Percentiles rank a stretch among this genome's conserved stretches.
These are phyloP conservation scores for Amphipoea lucens DNA, from an alignment of 2,888 invertebrate genomes.

Conservation along the genomic window DNA sequence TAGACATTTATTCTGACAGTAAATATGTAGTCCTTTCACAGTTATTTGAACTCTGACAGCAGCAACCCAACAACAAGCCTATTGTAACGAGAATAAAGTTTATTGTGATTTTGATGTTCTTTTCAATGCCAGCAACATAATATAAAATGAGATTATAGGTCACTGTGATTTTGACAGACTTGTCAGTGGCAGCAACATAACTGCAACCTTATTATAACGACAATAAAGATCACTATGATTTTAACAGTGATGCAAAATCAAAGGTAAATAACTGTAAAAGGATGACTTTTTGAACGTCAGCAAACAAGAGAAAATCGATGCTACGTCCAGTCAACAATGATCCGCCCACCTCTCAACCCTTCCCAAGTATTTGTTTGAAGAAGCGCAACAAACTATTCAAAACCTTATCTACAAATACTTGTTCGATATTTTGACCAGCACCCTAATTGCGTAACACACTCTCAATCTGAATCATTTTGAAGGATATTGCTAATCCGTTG, in stretches of 20 bases:
- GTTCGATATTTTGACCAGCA: slow-evolving; percentile 11
- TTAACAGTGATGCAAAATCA: neutral
- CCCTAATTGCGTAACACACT: neutral
- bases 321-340: neutral
- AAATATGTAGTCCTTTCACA: neutral
- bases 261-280: neutral
- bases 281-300: neutral
- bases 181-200: neutral
- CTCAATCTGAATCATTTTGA: neutral
- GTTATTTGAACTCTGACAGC: neutral
- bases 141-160: neutral
- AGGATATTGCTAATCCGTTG: neutral
- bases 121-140: neutral
- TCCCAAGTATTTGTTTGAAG: neutral
- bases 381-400: slow-evolving; percentile 6
- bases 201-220: neutral
- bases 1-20: neutral
- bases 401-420: neutral
- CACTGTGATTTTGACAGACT: neutral
- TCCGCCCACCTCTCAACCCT: neutral
- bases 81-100: neutral
- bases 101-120: neutral
- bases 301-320: neutral
- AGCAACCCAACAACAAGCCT: neutral
- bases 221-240: neutral